Evolutionary conservation across 1,140 invertebrate species (phyloP).

Genomic region (Temnothorax curvispinosus): DNA sequence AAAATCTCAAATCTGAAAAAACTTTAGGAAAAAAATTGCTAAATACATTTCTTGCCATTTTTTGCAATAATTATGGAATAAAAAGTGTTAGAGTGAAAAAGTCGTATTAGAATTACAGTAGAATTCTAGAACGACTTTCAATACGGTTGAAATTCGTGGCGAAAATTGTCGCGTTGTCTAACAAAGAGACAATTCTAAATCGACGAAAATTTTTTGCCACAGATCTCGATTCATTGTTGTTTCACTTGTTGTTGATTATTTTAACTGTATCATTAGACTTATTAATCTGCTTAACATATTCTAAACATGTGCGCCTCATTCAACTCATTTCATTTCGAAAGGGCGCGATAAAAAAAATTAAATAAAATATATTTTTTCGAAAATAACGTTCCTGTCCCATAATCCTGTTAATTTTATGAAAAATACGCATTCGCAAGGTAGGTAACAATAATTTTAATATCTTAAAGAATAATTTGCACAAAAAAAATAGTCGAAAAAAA

Average conservation of each 20-base stretch:
- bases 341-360: conserved; percentile 51
- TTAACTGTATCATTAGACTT: conserved; percentile 70
- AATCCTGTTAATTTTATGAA: not conserved
- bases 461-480: not conserved
- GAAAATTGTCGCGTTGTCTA: conserved; percentile 27
- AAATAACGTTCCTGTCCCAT: conserved; percentile 53
- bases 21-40: not conserved
- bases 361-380: conserved; percentile 78
- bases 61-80: not conserved
- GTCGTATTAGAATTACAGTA: not conserved
- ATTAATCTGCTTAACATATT: conserved; percentile 21
- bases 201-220: conserved; percentile 38
- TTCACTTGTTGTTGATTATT: conserved; percentile 81
- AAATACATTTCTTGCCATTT: not conserved
- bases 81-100: not conserved
- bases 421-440: not conserved
- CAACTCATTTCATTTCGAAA: conserved; percentile 6
- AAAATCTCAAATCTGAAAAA: not conserved
- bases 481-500: not conserved
- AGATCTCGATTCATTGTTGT: conserved; percentile 77
- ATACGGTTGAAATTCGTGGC: conserved; percentile 3
- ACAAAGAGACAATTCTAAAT: not conserved
- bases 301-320: conserved; percentile 8
- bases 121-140: not conserved
- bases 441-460: conserved; percentile 9